Evolutionary conservation across 2,888 invertebrate species (phyloP), one percentile per base, ranked within the genome.

Genomic region (Thecocarcelia acutangulata): DNA sequence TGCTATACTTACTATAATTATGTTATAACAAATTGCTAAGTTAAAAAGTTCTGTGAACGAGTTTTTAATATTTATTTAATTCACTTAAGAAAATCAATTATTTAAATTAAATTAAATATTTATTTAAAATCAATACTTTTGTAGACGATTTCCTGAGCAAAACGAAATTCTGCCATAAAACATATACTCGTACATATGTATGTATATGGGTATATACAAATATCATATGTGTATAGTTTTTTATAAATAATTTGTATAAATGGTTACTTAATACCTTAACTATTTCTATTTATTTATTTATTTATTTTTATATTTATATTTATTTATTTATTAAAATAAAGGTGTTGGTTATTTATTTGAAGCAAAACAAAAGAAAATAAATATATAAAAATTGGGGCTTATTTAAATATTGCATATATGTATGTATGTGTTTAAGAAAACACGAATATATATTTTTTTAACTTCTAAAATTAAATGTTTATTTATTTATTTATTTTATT

Each of bases 401-500:
- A 63, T 80, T 37, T 48, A 33, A 6, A 33, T 33, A 33, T 33
- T 33, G 8, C 33, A 8, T 33, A 9, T 33, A 33, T 33, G 3
- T 33, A 33, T 33, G 8, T 8, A 8, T 33, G 1, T 33, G 8
- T 33, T 33, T 33, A 33, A 33, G 33, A 8, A 33, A 5, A 33
- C n/a, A n/a, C 8, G 1, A 9, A 33, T 9, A 33, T 33, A 8
- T 1, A 33, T 6, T 33, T 80, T 63, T 75, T 59, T 46, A 69
- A 54, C n/a, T n/a, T n/a, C n/a, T n/a, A n/a, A 56, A 28, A 40
- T 24, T 48, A 70, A 63, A 42, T 44, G 12, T 24, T 19, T 21
- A n/a, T 37, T 83, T 78, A 76, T 80, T 58, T 69, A 73, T 75
- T 58, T 79, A 82, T 33, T 84, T 76, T 72, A 78, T 59, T 70